Base-by-base conservation (phyloP, 2,797 vertebrate species). In the Lepilemur ruficaudatus region DNA sequence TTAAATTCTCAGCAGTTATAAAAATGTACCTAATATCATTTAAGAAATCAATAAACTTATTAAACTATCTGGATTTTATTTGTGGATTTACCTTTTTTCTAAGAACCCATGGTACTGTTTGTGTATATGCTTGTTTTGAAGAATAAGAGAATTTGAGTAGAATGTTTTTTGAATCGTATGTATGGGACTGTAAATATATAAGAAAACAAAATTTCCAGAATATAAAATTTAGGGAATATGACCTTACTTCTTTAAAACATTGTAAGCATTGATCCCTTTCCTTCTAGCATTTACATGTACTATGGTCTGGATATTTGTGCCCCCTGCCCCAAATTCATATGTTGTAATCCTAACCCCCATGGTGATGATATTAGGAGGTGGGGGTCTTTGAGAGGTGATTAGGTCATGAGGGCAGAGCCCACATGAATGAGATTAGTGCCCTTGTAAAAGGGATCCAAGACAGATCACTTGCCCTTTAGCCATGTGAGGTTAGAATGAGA, bases 401-500 rank as follows among this genome's bases (percentile, higher is more conserved):
- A 20, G 5, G 5, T 55, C 25, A 22, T 12, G 11, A 86, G 28
- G 28, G 7, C 11, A 85, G 17, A 41, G 30, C 35, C 30, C 30
- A 41, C 8, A 20, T 8, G 20, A 67, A 50, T 23, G 35, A 38
- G 12, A 67, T 65, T 55, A 15, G 8, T 20, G 15, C 12, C 43
- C 8, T 52, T 73, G 41, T n/a, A 50, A 38, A 32, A 63, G 13
- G 46, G 10, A 32, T 7, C 11, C 10, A 7, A 55, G 52, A 63
- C 13, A 38, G 5, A 12, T 46, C n/a, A 35, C 13, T 35, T 57
- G 2, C 1, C 7, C 23, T 79, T 61, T n/a, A 35, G 0, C n/a
- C 14, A 41, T 6, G 7, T 18, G 23, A 22, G 0, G 18, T 30
- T n/a, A 22, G 4, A 48, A 30, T 22, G 0, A 25, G 11, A 65